These are phyloP conservation scores for Manis crassicaudata DNA, from an alignment of 2,797 vertebrate genomes.

Conservation along the genomic window DNA sequence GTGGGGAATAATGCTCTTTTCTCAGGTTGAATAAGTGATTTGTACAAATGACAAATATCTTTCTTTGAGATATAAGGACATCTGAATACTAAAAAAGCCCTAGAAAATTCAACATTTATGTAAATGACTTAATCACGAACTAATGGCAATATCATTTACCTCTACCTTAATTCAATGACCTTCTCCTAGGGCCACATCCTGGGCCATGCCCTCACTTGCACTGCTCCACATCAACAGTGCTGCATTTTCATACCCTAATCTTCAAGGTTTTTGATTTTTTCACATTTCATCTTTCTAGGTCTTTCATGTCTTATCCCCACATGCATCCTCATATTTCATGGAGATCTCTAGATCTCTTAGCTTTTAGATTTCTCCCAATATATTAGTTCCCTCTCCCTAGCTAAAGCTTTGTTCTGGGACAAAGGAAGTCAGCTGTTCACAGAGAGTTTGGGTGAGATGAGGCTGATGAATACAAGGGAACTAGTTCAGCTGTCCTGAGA, in stretches of 20 bases:
- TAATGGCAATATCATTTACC: neutral
- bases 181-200: neutral
- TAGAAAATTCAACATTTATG: neutral
- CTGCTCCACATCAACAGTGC: neutral
- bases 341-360: neutral
- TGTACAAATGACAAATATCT: neutral
- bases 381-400: neutral
- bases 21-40: neutral
- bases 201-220: neutral
- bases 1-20: neutral
- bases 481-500: neutral
- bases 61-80: neutral
- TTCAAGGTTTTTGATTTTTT: neutral
- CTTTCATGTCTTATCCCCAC: neutral
- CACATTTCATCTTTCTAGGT: neutral
- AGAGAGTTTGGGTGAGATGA: neutral
- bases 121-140: neutral
- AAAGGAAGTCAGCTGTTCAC: neutral
- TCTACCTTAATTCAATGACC: neutral
- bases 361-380: neutral
- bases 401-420: neutral
- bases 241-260: neutral
- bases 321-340: neutral
- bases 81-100: neutral
- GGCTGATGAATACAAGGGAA: neutral